A percentile compares a stretch with the other conserved stretches of the same genome.
These are phyloP conservation scores for Notiomystis cincta DNA, from an alignment of 2,113 vertebrate genomes.

Conservation along the genomic window DNA sequence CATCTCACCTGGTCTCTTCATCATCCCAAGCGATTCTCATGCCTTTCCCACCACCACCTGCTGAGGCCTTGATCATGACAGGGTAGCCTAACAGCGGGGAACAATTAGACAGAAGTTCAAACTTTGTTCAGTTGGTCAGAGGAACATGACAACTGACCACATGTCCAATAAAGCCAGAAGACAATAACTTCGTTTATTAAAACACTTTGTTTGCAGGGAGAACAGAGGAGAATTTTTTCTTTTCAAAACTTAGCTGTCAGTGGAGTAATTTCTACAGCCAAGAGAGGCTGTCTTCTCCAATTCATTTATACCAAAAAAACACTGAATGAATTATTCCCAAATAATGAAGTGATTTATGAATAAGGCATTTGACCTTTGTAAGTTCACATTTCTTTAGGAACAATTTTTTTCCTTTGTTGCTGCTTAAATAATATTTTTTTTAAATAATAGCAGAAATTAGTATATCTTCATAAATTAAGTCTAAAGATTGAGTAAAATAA, in stretches of 20 bases:
- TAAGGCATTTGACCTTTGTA: conserved; percentile 11
- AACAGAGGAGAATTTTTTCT: neutral
- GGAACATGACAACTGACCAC: conserved; percentile 92
- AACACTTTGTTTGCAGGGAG: conserved; percentile 51
- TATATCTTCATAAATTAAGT: neutral
- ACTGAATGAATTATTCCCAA: neutral
- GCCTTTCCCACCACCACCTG: conserved; percentile 97
- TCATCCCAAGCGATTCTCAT: conserved; percentile 98
- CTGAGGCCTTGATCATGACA: conserved; percentile 99
- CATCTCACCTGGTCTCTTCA: conserved; percentile 93
- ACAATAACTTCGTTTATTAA: conserved; percentile 76
- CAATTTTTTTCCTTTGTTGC: neutral
- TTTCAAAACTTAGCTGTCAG: conserved; percentile 19
- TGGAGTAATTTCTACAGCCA: neutral
- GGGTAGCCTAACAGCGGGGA: conserved; percentile 97
- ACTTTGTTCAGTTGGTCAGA: conserved; percentile 90
- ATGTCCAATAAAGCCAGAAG: conserved; percentile 80
- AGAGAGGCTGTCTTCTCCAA: conserved; percentile 30
- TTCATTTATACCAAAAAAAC: neutral
- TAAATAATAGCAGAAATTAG: neutral
- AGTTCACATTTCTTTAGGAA: neutral
- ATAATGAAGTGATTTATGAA: conserved; percentile 23
- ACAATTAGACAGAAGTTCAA: conserved; percentile 89
- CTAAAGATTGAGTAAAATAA: neutral
- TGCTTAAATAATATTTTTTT: neutral